Conservation (phyloP, 1,140 invertebrate genomes). For the Eurosta solidaginis region DNA sequence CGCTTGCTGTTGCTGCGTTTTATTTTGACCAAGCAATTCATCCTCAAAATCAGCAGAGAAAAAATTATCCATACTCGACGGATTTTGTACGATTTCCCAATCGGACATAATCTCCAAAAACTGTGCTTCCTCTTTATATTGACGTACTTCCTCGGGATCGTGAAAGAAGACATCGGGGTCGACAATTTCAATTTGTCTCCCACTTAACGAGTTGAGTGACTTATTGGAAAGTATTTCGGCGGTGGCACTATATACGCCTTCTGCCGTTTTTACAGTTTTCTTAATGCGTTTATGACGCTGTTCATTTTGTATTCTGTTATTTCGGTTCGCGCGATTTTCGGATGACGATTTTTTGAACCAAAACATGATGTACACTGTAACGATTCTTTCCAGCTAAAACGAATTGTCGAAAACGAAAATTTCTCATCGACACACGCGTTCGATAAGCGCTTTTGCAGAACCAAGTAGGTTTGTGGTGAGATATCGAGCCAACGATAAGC, state of each 20-base stretch:
- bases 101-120: constrained; percentile 56
- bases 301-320: constrained; percentile 36
- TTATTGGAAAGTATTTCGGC: constrained; percentile 39
- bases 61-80: constrained; percentile 43
- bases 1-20: constrained; percentile 29
- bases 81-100: constrained; percentile 54
- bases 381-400: constrained; percentile 67
- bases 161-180: constrained; percentile 57
- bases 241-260: not conserved
- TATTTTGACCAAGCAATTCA: constrained; percentile 45
- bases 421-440: constrained; percentile 64
- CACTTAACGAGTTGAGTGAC: constrained; percentile 43
- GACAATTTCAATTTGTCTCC: constrained; percentile 43
- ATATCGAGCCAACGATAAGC: not conserved
- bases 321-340: constrained; percentile 61
- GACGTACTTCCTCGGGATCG: constrained; percentile 52
- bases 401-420: constrained; percentile 66
- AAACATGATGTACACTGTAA: constrained; percentile 64
- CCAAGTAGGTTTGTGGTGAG: not conserved
- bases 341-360: constrained; percentile 68
- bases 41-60: constrained; percentile 56
- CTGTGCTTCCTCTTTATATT: constrained; percentile 51
- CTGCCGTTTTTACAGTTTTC: constrained; percentile 36
- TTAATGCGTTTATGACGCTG: constrained; percentile 27
- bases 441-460: not conserved